A percentile compares a stretch with the other conserved stretches of the same genome.
Conservation (phyloP, 2,888 invertebrate species). For the Eustalomyia histrio region DNA sequence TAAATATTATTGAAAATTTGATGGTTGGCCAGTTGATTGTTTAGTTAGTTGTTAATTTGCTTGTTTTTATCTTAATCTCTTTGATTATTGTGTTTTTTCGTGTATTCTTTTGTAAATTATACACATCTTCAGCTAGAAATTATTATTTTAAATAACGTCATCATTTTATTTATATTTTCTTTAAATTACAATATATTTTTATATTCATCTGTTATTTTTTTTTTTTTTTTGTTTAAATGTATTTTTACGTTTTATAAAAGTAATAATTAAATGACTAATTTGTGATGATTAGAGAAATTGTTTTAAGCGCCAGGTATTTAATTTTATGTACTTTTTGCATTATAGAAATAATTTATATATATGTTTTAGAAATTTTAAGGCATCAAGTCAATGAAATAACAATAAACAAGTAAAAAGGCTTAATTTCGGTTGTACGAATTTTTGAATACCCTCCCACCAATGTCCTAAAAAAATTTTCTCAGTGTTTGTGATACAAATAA, state of each 20-base stretch:
- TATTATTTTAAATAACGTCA: conserved; percentile 62
- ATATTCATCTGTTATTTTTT: not conserved
- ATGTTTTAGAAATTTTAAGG: not conserved
- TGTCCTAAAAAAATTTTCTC: too few species aligned
- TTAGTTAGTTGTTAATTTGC: not conserved
- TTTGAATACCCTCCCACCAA: too few species aligned
- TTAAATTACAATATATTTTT: conserved; percentile 35
- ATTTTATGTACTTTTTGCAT: not conserved
- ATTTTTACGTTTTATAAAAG: conserved; percentile 33
- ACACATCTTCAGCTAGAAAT: conserved; percentile 41
- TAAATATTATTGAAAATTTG: conserved; percentile 33
- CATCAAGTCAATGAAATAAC: not conserved
- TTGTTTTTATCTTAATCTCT: conserved; percentile 16
- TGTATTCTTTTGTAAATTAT: conserved; percentile 30
- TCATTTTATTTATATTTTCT: conserved; percentile 65
- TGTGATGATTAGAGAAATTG: conserved; percentile 25
- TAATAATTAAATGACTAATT: conserved; percentile 50
- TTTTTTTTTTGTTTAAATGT: not conserved
- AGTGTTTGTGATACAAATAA: too few species aligned
- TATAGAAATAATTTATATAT: not conserved
- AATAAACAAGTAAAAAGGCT: conserved; percentile 6
- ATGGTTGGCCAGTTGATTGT: not conserved
- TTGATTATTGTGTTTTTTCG: conserved; percentile 18
- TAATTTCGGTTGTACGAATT: too few species aligned
- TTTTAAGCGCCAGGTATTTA: conserved; percentile 39